Evolutionary conservation across 2,797 vertebrate species (phyloP), one percentile per base, ranked within the genome.

Genomic region (Eurystomus glaucurus): DNA sequence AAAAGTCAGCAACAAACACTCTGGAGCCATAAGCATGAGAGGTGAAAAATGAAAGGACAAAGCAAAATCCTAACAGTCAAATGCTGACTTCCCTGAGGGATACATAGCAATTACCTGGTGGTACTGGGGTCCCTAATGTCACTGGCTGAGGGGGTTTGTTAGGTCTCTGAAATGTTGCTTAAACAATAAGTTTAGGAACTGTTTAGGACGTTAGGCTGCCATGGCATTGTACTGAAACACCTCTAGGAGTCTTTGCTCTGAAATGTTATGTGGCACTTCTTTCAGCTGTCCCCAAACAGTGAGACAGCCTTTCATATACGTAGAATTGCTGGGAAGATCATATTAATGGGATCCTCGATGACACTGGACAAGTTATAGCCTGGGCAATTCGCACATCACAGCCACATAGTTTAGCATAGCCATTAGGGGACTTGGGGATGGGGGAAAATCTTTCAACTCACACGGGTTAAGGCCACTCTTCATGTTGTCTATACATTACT

Each of bases 1-100:
- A 85, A 69, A 77, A 74, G 13, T 41, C 51, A 54, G 9, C 29
- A 28, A 10, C 17, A 60, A 72, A 33, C 1, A 8, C n/a, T 37
- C 0, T 2, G 4, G 28, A 60, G 14, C 0, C 0, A 14, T 5
- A 72, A 79, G 8, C 0, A 1, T 7, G 52, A 80, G 9, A 51
- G 2, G 10, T 61, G 18, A 37, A 23, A 46, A 90, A 68, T 77
- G 31, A 54, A 76, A 45, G 43, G 15, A 71, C 0, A 9, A 61
- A 45, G 9, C 10, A 45, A 85, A 82, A 79, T 65, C 6, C 54
- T 52, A 7, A 35, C 13, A 48, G 28, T 28, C 39, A 79, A 25
- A 61, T 43, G 10, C 10, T 83, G 45, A 14, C 19, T 62, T 64
- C 14, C 11, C 3, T 11, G 13, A 21, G 25, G 25, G 18, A 29